Conservation (phyloP, 2,797 vertebrate species). For the Microctenopoma stevenorrisi region DNA sequence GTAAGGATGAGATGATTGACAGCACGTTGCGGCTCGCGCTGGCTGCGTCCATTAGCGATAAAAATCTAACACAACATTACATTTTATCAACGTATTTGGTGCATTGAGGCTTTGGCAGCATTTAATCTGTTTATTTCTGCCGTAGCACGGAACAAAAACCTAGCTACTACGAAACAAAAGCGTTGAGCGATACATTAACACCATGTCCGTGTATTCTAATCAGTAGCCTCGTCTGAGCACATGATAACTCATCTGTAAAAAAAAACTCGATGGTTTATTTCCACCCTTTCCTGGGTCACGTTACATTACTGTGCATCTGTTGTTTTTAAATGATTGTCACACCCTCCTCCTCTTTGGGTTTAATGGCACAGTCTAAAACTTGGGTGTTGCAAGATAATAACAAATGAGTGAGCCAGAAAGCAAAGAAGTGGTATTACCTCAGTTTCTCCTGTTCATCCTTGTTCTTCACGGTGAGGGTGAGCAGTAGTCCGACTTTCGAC, state of each 20-base stretch:
- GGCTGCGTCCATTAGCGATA: slow-evolving; percentile 24
- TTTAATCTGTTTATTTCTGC: not conserved
- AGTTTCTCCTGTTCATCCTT: slow-evolving; percentile 50
- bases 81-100: not conserved
- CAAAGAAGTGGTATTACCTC: slow-evolving; percentile 60
- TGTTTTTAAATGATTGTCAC: slow-evolving; percentile 14
- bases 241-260: slow-evolving; percentile 16
- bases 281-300: not conserved
- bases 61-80: slow-evolving; percentile 16
- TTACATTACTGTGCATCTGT: not conserved
- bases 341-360: slow-evolving; percentile 45
- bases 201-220: slow-evolving; percentile 23
- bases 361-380: slow-evolving; percentile 61
- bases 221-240: slow-evolving; percentile 7
- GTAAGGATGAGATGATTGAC: slow-evolving; percentile 68
- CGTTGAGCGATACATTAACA: slow-evolving; percentile 13
- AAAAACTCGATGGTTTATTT: slow-evolving; percentile 1
- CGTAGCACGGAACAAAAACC: not conserved
- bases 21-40: slow-evolving; percentile 46
- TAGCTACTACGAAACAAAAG: slow-evolving; percentile 20
- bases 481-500: slow-evolving; percentile 60
- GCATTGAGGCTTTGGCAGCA: not conserved
- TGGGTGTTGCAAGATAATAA: slow-evolving; percentile 45
- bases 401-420: slow-evolving; percentile 33
- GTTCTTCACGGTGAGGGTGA: slow-evolving; percentile 24